These are phyloP conservation scores for Dallia pectoralis DNA, from an alignment of 2,797 vertebrate species.

Conservation along the genomic window DNA sequence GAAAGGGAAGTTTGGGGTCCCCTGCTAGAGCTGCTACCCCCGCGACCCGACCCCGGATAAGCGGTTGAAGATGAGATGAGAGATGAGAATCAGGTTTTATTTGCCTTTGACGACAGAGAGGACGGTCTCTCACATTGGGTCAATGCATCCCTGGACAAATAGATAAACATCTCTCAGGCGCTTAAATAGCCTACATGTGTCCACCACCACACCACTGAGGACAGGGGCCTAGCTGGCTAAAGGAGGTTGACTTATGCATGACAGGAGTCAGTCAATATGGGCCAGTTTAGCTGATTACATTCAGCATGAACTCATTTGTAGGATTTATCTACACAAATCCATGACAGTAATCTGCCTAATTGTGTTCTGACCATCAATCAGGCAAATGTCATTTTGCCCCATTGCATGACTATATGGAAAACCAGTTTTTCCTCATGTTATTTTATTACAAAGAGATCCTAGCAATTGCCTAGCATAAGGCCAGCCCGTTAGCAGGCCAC, in stretches of 20 bases:
- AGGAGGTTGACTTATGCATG: background rate
- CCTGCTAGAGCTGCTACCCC: no score
- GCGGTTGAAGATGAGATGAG: no score
- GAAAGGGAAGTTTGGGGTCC: no score
- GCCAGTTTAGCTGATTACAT: conserved; percentile 42
- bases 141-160: background rate
- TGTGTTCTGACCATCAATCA: background rate
- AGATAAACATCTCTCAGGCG: background rate
- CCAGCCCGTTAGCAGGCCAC: background rate
- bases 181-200: background rate
- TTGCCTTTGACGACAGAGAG: background rate
- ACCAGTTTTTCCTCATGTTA: background rate
- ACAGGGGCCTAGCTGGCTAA: background rate
- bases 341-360: background rate
- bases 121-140: background rate
- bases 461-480: background rate
- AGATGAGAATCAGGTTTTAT: background rate
- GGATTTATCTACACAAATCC: conserved; percentile 37
- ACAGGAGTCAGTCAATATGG: conserved; percentile 13
- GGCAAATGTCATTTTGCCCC: background rate
- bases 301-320: conserved; percentile 38
- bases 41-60: no score
- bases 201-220: background rate
- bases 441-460: background rate
- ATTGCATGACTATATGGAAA: background rate